Conservation (phyloP, 2,113 vertebrate genomes). For the Dascyllus trimaculatus region DNA sequence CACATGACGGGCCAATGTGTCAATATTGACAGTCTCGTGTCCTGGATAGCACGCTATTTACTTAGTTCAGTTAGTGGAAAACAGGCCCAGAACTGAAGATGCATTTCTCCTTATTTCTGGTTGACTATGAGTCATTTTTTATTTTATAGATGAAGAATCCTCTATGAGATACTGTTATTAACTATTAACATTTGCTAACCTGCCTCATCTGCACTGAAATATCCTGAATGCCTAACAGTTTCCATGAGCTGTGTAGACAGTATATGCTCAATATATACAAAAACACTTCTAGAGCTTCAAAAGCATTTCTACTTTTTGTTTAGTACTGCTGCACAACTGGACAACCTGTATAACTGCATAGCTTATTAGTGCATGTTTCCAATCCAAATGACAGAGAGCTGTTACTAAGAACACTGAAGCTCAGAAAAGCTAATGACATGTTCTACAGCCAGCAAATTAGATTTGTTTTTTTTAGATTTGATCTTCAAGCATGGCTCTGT, state of each 20-base stretch:
- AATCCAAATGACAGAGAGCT: not conserved
- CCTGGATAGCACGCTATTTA: slow-evolving; percentile 29
- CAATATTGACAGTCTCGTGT: slow-evolving; percentile 64
- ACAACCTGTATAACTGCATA: no score
- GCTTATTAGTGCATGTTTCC: no score
- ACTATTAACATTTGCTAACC: not conserved
- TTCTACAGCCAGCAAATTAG: slow-evolving; percentile 11
- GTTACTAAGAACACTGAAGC: not conserved
- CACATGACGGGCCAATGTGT: slow-evolving; percentile 56
- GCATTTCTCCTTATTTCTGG: slow-evolving; percentile 2
- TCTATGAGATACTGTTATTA: no score
- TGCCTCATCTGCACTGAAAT: not conserved
- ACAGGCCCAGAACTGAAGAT: not conserved
- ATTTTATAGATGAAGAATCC: no score
- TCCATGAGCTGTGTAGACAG: not conserved
- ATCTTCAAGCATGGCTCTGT: not conserved
- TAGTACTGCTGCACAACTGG: no score
- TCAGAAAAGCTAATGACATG: slow-evolving; percentile 14
- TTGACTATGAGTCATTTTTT: not conserved
- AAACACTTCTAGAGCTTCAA: no score
- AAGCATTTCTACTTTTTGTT: no score
- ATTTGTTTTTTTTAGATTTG: slow-evolving; percentile 17
- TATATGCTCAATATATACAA: not conserved
- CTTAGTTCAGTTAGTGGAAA: slow-evolving; percentile 35
- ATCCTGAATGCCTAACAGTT: not conserved